These are phyloP conservation scores for Lymantria monacha DNA, from an alignment of 2,888 invertebrate species.

Conservation along the genomic window DNA sequence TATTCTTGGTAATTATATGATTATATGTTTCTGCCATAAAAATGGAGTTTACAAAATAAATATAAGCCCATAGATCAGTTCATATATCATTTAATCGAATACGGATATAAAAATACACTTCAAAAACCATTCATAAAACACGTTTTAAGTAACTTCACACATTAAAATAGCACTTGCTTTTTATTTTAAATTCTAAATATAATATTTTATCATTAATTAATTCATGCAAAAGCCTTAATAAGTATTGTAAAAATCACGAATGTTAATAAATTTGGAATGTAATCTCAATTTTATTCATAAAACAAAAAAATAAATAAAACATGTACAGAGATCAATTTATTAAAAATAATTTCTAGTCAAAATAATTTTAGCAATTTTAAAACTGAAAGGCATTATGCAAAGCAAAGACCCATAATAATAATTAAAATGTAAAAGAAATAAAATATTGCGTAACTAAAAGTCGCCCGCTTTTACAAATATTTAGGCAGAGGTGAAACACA, in stretches of 20 bases:
- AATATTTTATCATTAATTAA: constrained; percentile 15
- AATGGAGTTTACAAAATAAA: constrained; percentile 25
- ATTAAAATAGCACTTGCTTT: constrained; percentile 37
- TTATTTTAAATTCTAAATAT: constrained; percentile 15
- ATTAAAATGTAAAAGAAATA: background rate
- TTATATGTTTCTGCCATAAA: too few species aligned
- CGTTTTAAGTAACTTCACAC: constrained; percentile 47
- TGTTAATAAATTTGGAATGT: constrained; percentile 53
- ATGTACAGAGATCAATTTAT: constrained; percentile 53
- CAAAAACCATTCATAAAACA: constrained; percentile 42
- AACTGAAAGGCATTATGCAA: background rate
- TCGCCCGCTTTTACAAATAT: background rate
- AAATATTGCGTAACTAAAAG: too few species aligned
- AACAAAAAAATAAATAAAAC: constrained; percentile 33
- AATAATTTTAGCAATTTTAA: constrained; percentile 10
- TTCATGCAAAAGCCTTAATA: constrained; percentile 23
- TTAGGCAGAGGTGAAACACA: too few species aligned
- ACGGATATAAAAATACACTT: constrained; percentile 61
- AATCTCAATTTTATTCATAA: constrained; percentile 48
- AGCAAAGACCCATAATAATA: background rate
- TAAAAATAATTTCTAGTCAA: constrained; percentile 22
- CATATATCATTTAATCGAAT: constrained; percentile 47
- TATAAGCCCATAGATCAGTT: constrained; percentile 10
- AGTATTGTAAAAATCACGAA: constrained; percentile 27
- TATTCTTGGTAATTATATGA: too few species aligned